phyloP scores from a whole-genome alignment of 2,797 vertebrate species.

The Nannoperca australis region DNA sequence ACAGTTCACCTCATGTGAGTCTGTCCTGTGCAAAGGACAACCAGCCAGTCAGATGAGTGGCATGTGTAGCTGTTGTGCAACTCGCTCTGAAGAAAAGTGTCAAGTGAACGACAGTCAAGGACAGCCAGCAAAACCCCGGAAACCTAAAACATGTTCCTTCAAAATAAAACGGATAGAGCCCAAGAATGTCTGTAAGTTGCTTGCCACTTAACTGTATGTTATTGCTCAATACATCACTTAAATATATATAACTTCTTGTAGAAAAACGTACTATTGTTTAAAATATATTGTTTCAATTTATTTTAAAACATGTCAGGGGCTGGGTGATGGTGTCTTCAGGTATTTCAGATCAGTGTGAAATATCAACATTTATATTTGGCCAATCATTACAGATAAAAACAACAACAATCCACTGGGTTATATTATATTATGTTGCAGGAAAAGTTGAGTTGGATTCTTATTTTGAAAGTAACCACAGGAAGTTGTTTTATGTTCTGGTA shows the following conservation, averaged over 20 bases:
- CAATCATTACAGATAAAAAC: too few species aligned
- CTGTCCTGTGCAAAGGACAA: not conserved
- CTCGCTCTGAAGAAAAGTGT: not conserved
- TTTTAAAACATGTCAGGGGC: too few species aligned
- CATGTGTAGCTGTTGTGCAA: constrained; percentile 46
- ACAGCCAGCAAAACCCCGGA: not conserved
- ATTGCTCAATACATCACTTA: not conserved
- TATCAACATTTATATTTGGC: too few species aligned
- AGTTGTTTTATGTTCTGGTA: not conserved
- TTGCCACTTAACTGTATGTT: not conserved
- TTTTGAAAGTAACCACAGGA: constrained; percentile 32
- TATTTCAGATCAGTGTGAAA: too few species aligned
- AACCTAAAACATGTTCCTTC: not conserved
- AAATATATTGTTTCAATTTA: too few species aligned
- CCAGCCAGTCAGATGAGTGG: constrained; percentile 32
- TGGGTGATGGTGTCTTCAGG: too few species aligned
- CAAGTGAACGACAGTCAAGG: not conserved
- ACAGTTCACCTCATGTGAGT: constrained; percentile 1
- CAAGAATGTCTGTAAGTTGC: not conserved
- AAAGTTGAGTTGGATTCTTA: not conserved
- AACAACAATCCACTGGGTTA: too few species aligned
- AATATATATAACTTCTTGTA: too few species aligned
- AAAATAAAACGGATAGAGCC: constrained; percentile 15
- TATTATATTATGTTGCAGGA: not conserved
- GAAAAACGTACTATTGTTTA: too few species aligned